Conservation (phyloP, 2,113 vertebrate species). For the Crotalus tigris region DNA sequence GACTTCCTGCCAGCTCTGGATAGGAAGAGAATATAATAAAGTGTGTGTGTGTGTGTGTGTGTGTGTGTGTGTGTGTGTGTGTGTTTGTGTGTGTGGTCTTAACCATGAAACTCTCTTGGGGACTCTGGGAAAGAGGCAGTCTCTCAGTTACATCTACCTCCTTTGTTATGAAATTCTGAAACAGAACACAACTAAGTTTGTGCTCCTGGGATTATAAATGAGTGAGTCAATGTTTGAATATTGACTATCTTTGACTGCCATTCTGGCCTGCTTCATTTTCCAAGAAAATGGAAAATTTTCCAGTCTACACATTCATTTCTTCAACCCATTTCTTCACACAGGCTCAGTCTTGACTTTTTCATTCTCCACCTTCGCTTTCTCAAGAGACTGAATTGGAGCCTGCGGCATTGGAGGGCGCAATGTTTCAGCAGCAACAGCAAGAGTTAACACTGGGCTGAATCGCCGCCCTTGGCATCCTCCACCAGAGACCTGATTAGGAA, state of each 20-base stretch:
- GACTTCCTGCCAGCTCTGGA: background rate
- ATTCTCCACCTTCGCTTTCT: background rate
- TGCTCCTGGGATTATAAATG: background rate
- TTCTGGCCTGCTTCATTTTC: background rate
- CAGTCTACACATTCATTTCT: background rate
- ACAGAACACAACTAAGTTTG: background rate
- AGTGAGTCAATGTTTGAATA: background rate
- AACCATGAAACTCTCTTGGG: background rate
- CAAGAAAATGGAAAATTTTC: background rate
- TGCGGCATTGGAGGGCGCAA: too few relatives aligned
- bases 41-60: background rate
- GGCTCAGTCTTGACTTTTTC: background rate
- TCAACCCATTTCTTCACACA: background rate
- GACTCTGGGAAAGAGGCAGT: background rate
- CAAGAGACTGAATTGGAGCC: background rate
- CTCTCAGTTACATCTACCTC: background rate
- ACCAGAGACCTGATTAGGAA: background rate
- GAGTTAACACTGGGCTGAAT: background rate
- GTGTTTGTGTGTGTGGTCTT: background rate
- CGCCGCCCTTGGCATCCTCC: background rate
- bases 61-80: too few relatives aligned
- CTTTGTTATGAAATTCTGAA: background rate
- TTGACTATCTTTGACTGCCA: background rate
- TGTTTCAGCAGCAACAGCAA: background rate
- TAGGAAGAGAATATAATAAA: background rate